Evolutionary conservation across 2,797 vertebrate genomes (phyloP).

Genomic region (Potorous gilbertii): DNA sequence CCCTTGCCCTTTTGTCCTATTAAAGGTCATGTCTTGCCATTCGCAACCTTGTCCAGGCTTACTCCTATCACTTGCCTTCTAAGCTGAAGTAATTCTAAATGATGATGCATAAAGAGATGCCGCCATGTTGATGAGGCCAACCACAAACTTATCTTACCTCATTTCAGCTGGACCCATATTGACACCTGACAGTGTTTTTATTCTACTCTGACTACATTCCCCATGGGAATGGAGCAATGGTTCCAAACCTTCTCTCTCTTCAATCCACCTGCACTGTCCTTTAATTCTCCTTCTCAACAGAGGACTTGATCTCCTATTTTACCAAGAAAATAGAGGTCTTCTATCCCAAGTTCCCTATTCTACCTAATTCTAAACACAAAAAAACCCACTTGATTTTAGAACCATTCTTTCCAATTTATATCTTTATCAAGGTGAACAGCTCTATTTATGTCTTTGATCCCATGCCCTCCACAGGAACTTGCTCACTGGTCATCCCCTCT

Average conservation of each 20-base stretch:
- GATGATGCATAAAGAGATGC: neutral
- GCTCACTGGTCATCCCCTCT: neutral
- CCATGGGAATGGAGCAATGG: neutral
- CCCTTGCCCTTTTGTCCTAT: neutral
- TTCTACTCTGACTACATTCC: neutral
- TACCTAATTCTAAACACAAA: neutral
- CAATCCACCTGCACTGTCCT: neutral
- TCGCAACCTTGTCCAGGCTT: neutral
- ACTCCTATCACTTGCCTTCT: neutral
- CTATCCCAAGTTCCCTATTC: neutral
- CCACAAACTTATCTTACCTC: neutral
- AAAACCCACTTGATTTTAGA: neutral
- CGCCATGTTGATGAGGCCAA: neutral
- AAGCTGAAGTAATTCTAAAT: neutral
- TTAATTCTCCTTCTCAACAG: neutral
- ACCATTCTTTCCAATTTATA: neutral
- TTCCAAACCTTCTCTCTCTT: neutral
- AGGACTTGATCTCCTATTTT: neutral
- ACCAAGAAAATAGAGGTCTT: neutral
- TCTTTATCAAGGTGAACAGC: neutral
- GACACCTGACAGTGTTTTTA: neutral
- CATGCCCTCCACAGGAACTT: neutral
- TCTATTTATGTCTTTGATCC: neutral
- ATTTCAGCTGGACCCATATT: neutral
- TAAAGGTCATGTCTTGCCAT: neutral